Base-by-base conservation (phyloP, 2,797 vertebrate species). In the Halcyon leucocephala region DNA sequence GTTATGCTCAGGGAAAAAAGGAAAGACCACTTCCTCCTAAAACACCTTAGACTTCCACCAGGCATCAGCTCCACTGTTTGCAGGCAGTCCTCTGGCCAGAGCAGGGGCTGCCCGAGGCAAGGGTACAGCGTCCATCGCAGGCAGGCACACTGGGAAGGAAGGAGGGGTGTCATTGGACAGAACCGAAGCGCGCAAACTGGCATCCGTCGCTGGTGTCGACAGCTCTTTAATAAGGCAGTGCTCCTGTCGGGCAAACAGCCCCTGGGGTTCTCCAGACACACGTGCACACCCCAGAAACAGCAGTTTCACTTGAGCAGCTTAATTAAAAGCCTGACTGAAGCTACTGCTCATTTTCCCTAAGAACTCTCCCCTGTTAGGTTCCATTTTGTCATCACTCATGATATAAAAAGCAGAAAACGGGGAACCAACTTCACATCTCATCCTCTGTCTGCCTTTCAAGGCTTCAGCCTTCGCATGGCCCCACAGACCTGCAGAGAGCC, bases 111-210 rank as follows among this genome's bases (percentile, higher is more conserved):
- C 48, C 77, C 2, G 3, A 72, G 80, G 31, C 83, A 61, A 6
- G 1, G 11, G 1, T 15, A 19, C 7, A 22, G 46, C 12, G 46
- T 14, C 42, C 16, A 8, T 19, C 14, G 22, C 26, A 52, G 35
- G n/a, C 31, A 37, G 49, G 4, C 49, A 20, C 8, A 4, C 29
- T 16, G 19, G 1, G 7, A 49, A 28, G 15, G 33, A 10, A 10
- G 24, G 35, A 13, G 0, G 0, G 2, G 2, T 4, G 15, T 14
- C 44, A 11, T 1, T 24, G 60, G 14, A 35, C 31, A 49, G 10
- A 29, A 26, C 33, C 67, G 31, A 67, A 67, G 76, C 48, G 26
- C 17, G 7, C 4, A 24, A 29, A 24, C 14, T 20, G 4, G 0
- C 44, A 12, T 31, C 6, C 2, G 24, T 48, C 1, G 3, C 29